Evolutionary conservation across 2,888 invertebrate species (phyloP).

Genomic region (Andrena flavipes): DNA sequence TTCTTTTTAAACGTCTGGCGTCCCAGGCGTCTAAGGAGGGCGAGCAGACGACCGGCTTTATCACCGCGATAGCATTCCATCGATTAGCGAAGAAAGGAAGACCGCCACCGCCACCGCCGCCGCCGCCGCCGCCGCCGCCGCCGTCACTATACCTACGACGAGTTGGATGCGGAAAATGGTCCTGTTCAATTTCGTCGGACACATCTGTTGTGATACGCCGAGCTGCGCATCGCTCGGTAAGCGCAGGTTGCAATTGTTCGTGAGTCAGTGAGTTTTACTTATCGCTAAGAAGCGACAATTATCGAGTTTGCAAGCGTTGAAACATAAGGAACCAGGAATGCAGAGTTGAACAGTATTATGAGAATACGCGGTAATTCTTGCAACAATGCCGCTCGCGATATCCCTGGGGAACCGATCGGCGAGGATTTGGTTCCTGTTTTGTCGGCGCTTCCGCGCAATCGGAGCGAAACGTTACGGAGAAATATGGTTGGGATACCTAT

Average conservation of each 20-base stretch:
- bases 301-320: conserved; percentile 45
- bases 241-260: background rate
- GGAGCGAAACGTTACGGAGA: no score
- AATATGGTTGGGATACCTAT: background rate
- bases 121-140: no score
- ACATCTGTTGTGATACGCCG: conserved; percentile 64
- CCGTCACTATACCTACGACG: no score
- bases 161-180: background rate
- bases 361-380: no score
- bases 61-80: background rate
- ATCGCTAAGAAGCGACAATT: background rate
- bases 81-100: background rate
- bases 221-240: background rate
- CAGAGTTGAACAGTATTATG: conserved; percentile 68
- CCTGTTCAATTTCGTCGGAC: conserved; percentile 23
- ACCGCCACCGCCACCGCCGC: no score
- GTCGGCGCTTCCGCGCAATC: background rate
- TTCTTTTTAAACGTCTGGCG: background rate
- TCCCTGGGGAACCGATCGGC: background rate
- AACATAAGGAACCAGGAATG: conserved; percentile 72
- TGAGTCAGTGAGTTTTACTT: background rate
- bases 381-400: no score
- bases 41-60: background rate
- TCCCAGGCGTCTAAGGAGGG: background rate
- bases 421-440: background rate